A percentile compares a stretch with the other conserved stretches of the same genome.
Conservation (phyloP, 2,888 invertebrate genomes). For the Seira musarum region DNA sequence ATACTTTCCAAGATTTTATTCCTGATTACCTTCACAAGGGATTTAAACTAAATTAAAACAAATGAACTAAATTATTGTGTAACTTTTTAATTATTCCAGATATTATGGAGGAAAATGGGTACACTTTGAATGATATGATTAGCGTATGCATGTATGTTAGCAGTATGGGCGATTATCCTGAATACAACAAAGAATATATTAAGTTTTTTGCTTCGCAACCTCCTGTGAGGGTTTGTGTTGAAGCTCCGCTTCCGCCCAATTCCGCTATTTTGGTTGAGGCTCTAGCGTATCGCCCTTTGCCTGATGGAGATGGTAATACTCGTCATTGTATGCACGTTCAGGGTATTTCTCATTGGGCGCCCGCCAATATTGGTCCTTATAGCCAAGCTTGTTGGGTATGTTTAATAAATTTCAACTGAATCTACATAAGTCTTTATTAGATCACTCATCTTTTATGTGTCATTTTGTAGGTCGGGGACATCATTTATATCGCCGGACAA, state of each 20-base stretch:
- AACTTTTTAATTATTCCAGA: conserved; percentile 73
- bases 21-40: too few relatives aligned
- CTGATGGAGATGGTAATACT: conserved; percentile 70
- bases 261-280: conserved; percentile 86
- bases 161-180: conserved; percentile 85
- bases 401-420: neutral
- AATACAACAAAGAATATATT: conserved; percentile 84
- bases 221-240: conserved; percentile 85
- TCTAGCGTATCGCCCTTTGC: conserved; percentile 76
- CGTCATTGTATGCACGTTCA: conserved; percentile 93
- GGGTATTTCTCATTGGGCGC: conserved; percentile 98
- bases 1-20: conserved; percentile 14
- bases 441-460: too few relatives aligned
- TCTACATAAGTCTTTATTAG: neutral
- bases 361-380: conserved; percentile 96
- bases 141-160: conserved; percentile 88
- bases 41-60: neutral
- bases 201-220: conserved; percentile 83
- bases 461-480: conserved; percentile 82
- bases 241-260: conserved; percentile 81
- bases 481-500: conserved; percentile 91
- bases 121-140: conserved; percentile 80
- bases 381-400: conserved; percentile 90
- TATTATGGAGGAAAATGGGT: conserved; percentile 74
- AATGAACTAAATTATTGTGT: too few relatives aligned